Base-by-base conservation (phyloP, 2,888 invertebrate species). In the Hoplodrina blanda region DNA sequence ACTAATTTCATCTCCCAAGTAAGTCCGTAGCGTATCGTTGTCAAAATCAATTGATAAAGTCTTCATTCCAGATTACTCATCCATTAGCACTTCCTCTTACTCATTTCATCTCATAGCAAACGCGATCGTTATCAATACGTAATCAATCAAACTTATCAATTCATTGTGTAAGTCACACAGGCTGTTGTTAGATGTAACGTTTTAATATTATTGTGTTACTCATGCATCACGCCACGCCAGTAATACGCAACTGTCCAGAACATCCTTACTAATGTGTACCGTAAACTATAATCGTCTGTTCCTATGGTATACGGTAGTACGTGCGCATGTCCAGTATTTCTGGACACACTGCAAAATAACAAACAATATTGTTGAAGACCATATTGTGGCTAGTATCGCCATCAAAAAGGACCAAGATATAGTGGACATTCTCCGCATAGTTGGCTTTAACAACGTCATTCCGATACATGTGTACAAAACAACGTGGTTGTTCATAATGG, bases 121-220 rank as follows among this genome's bases (percentile, higher is more conserved):
- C 25, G 8, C 11, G 11, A 74, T 19, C 17, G 30, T 2, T 52
- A 62, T 57, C 46, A 8, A 69, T 4, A 49, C 19, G 13, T 41
- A 49, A 76, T 69, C 76, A 20, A 76, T 69, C n/a, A 69, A 7
- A 37, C 37, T 8, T 46, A 50, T 56, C 60, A 25, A 11, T 50
- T 19, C 4, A 50, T 15, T 17, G 4, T 1, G 4, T 1, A 25
- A 30, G n/a, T 56, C 61, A 55, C 5, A 49, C 4, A 53, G 25
- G 0, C 5, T 17, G 46, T 41, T 52, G 11, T 17, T 25, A 25
- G 46, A 67, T 44, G 57, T 46, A 76, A 56, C 3, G 41, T 19
- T 62, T 33, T 1, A 62, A 59, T 52, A 77, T 37, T 52, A 60
- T 75, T 71, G 72, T 64, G 64, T 62, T 62, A 76, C 46, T 41